A percentile compares a stretch with the other conserved stretches of the same genome.
Evolutionary conservation across 2,888 invertebrate species (phyloP).

Genomic region (Galerucella pusilla): DNA sequence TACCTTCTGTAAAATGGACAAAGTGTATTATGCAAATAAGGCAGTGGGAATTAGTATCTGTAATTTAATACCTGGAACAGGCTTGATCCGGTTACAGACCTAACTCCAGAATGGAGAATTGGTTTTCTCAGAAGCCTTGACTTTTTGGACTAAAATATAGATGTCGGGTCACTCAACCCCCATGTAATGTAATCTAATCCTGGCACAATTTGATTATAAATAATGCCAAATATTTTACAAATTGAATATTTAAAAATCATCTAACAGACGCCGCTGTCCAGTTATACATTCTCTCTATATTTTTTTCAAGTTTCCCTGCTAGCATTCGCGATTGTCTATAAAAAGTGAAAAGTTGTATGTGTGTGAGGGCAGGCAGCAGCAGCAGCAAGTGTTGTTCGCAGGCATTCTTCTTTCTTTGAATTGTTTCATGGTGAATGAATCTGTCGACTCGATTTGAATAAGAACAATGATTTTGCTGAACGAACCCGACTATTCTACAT

Average conservation of each 20-base stretch:
- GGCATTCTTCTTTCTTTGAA: constrained; percentile 46
- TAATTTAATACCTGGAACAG: no score
- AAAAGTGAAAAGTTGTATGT: constrained; percentile 22
- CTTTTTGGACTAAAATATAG: no score
- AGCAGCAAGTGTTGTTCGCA: constrained; percentile 23
- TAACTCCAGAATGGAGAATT: no score
- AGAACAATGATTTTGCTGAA: constrained; percentile 56
- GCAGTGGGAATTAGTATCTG: no score
- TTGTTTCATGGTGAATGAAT: constrained; percentile 45
- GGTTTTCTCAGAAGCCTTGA: no score
- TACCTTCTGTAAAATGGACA: no score
- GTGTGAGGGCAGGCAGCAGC: constrained; percentile 17
- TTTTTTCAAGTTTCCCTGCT: constrained; percentile 12
- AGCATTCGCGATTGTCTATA: constrained; percentile 18
- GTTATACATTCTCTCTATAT: constrained; percentile 8
- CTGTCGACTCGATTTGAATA: constrained; percentile 56
- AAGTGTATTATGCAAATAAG: no score
- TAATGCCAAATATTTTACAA: background rate
- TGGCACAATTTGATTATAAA: no score
- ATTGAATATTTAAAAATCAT: background rate
- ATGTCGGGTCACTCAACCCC: no score
- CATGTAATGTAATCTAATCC: no score
- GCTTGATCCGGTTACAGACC: no score
- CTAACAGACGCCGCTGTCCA: background rate
- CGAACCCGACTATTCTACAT: constrained; percentile 50